These are phyloP conservation scores for Syncerus caffer DNA, from an alignment of 2,797 vertebrate species.

Conservation along the genomic window DNA sequence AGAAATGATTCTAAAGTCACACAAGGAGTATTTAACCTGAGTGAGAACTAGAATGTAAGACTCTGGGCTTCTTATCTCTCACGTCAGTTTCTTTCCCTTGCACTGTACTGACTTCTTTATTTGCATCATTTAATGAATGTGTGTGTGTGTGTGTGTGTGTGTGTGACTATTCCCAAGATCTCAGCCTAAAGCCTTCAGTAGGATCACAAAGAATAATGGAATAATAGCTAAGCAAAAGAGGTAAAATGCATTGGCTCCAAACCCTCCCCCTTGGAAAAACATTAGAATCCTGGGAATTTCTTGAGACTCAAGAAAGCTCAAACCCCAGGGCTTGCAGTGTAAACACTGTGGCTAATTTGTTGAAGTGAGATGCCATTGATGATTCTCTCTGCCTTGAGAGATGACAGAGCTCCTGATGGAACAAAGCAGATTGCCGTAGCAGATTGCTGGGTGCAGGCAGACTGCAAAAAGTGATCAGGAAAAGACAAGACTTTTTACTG, in stretches of 20 bases:
- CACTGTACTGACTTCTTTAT: neutral
- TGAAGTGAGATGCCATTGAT: slow-evolving; percentile 75
- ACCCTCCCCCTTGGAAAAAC: slow-evolving; percentile 60
- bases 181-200: neutral
- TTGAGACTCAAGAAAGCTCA: slow-evolving; percentile 56
- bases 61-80: neutral
- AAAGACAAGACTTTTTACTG: slow-evolving; percentile 60
- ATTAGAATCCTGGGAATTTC: slow-evolving; percentile 75
- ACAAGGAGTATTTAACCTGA: neutral
- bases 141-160: neutral
- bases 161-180: slow-evolving; percentile 28
- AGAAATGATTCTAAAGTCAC: neutral
- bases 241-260: slow-evolving; percentile 47
- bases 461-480: slow-evolving; percentile 47
- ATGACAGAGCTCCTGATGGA: slow-evolving; percentile 67
- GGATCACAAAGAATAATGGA: slow-evolving; percentile 15
- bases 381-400: slow-evolving; percentile 69
- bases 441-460: slow-evolving; percentile 27
- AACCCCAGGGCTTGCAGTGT: slow-evolving; percentile 55
- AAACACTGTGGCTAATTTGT: slow-evolving; percentile 76
- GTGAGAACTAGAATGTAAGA: neutral
- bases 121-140: neutral
- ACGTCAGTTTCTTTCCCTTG: neutral
- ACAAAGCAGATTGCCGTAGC: slow-evolving; percentile 53
- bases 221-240: slow-evolving; percentile 26